phyloP scores from a whole-genome alignment of 2,113 vertebrate species.

The Phaethornis superciliosus region DNA sequence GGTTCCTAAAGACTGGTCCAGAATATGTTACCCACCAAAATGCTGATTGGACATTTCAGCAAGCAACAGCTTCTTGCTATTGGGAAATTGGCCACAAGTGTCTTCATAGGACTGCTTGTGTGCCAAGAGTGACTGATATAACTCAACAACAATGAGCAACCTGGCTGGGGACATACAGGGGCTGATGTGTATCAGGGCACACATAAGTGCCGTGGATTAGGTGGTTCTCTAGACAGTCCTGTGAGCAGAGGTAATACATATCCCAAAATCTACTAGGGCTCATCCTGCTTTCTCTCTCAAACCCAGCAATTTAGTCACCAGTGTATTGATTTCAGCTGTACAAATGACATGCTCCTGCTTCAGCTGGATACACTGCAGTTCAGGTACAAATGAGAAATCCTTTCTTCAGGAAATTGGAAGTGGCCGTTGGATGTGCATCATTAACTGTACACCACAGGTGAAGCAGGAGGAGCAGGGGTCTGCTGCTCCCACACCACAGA shows the following conservation, averaged over 20 bases:
- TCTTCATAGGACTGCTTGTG: background rate
- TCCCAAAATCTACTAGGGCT: background rate
- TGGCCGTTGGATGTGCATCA: background rate
- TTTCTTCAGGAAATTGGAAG: background rate
- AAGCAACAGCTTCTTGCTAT: background rate
- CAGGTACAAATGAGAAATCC: background rate
- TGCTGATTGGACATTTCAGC: background rate
- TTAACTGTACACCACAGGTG: background rate
- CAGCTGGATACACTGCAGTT: background rate
- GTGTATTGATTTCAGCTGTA: background rate
- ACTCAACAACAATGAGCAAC: background rate
- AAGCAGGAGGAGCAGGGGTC: background rate
- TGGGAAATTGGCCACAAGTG: rapidly evolving
- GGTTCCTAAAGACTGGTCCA: background rate
- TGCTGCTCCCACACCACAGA: background rate
- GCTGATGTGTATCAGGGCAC: background rate
- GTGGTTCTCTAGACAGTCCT: background rate
- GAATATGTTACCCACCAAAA: background rate
- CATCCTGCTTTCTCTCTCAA: background rate
- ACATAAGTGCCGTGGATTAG: background rate
- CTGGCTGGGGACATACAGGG: background rate
- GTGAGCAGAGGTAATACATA: background rate
- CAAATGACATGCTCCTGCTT: background rate
- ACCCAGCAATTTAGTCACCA: background rate
- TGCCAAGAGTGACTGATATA: background rate